Conservation (phyloP, 2,888 invertebrate species). For the Fragum fragum region DNA sequence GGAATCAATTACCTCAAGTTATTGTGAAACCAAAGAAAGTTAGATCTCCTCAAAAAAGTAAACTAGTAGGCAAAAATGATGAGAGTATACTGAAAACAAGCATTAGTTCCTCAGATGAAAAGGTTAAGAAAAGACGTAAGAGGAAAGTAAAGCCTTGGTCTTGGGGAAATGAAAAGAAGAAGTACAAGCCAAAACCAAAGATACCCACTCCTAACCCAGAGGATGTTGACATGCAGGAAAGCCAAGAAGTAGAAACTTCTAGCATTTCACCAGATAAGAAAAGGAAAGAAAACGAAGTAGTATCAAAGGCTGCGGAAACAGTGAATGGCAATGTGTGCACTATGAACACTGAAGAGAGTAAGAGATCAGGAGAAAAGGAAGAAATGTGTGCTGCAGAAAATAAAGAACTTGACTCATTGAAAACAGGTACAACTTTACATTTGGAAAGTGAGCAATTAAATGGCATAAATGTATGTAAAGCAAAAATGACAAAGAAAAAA, state of each 20-base stretch:
- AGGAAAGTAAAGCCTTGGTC: slow-evolving; percentile 68
- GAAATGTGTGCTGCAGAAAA: neutral
- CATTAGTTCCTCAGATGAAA: neutral
- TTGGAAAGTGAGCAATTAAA: neutral
- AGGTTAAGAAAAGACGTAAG: slow-evolving; percentile 63
- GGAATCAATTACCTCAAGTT: slow-evolving; percentile 19
- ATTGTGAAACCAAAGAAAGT: slow-evolving; percentile 12
- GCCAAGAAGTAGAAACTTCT: no score
- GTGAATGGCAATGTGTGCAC: neutral
- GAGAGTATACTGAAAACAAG: slow-evolving; percentile 10
- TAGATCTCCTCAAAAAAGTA: neutral
- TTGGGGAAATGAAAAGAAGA: slow-evolving; percentile 68
- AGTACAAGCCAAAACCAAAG: slow-evolving; percentile 64
- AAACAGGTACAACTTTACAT: neutral
- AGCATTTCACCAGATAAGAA: neutral
- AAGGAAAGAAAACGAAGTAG: neutral
- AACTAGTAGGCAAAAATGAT: neutral
- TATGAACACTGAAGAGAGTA: neutral
- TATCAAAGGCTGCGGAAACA: neutral
- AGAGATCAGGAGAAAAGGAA: neutral
- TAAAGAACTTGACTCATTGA: neutral
- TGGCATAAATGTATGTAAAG: neutral
- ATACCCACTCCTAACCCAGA: neutral
- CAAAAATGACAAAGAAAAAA: slow-evolving; percentile 15
- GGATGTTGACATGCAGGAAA: no score